A percentile compares a stretch with the other conserved stretches of the same genome.
phyloP scores from a whole-genome alignment of 2,113 vertebrate species.

The Artemisiospiza belli region DNA sequence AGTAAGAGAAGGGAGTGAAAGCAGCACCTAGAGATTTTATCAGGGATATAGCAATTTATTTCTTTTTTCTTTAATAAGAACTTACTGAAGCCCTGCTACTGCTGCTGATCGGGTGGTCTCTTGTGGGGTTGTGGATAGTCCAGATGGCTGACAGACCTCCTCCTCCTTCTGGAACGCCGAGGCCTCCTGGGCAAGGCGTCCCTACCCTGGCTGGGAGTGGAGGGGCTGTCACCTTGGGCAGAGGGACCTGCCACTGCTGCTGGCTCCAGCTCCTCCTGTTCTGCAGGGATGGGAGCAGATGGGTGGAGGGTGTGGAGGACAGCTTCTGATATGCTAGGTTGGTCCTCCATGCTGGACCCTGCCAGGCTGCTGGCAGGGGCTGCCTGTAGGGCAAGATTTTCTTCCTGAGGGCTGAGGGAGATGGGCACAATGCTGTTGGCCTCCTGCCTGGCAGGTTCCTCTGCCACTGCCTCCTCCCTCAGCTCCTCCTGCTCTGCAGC shows the following conservation, averaged over 20 bases:
- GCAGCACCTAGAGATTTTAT: not conserved
- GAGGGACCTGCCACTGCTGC: fast-evolving
- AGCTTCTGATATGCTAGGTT: not conserved
- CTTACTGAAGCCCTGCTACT: not conserved
- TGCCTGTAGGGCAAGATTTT: not conserved
- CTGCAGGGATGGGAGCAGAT: fast-evolving
- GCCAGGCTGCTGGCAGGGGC: not conserved
- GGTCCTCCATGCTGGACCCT: fast-evolving
- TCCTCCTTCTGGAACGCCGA: fast-evolving
- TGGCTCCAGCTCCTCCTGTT: not conserved
- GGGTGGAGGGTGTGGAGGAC: no score
- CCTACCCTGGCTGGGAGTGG: fast-evolving
- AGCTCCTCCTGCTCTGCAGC: not conserved
- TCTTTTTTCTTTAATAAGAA: not conserved
- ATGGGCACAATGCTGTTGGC: not conserved
- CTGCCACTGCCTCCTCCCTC: not conserved
- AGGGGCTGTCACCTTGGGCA: fast-evolving
- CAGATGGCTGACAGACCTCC: no score
- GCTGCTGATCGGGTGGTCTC: not conserved
- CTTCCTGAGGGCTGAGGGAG: not conserved
- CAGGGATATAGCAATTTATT: not conserved
- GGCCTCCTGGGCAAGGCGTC: no score
- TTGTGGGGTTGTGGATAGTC: not conserved
- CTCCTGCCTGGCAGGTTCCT: not conserved
- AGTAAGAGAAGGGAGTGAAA: not conserved